Evolutionary conservation across 2,888 invertebrate species (phyloP), one percentile per base, ranked within the genome.

Genomic region (Halictus quadricinctus): DNA sequence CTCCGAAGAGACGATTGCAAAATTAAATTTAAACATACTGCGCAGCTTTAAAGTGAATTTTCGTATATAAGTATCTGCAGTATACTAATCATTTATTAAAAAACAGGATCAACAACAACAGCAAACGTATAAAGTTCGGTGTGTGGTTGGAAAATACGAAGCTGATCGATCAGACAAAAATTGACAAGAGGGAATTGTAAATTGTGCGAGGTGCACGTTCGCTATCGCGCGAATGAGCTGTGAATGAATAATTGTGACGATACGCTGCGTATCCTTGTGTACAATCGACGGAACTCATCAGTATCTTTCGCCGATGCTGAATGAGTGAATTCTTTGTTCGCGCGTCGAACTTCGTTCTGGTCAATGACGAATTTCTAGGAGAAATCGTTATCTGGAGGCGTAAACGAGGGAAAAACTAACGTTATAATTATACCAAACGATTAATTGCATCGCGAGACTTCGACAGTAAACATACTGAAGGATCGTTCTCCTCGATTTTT

Each of bases 291-390:
- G 74, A 70, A 72, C 54, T 69, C 80, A 58, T 79, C 72, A 25
- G 77, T 73, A 86, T 85, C 79, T 69, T 70, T 80, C 64, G 70
- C 60, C 81, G 41, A 76, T 82, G 73, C 60, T 80, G 85, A 90
- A 90, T 88, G 86, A 90, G 73, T 74, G 84, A 84, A 84, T 80
- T 87, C 90, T 87, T 88, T 90, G 86, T 90, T 15, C 83, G 54
- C 46, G 29, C 15, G 46, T 73, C 58, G 54, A 76, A 78, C 76
- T 72, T 80, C 88, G 83, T 88, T 89, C 82, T 83, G 82, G 74
- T 85, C 83, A 78, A 72, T 73, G 76, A 84, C 72, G 79, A 86
- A 82, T 80, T 90, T 87, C 86, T 60, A 79, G 66, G 86, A 86
- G 81, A 79, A 82, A 70, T 70, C 13, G 46, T 46, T 66, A 81